Base-by-base conservation (phyloP, 2,888 invertebrate genomes). In the Tortrix viridana region DNA sequence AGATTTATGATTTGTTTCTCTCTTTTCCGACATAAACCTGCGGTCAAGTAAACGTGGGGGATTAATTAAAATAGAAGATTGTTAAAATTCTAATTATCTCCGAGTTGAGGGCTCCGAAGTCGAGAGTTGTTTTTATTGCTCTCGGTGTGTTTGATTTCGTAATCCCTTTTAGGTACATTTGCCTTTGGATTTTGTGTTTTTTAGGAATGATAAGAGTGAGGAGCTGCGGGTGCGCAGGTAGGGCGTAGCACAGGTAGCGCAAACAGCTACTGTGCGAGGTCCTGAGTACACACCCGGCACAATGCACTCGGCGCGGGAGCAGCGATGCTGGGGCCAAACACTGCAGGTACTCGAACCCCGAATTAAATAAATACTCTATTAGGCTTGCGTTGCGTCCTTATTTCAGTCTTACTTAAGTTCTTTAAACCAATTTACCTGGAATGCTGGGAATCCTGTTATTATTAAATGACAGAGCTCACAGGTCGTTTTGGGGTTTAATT, bases 181-280 rank as follows among this genome's bases (percentile, higher is more conserved):
- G 77, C 76, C 76, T 77, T 77, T 70, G 83, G 83, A 85, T 84
- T 87, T 80, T 79, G 80, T 85, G 84, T 85, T 88, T 88, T 84
- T 82, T 77, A 76, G 79, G 80, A 76, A 82, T 82, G 90, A 90
- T 89, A 89, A 89, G 85, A 75, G 78, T 68, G 74, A 73, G 71
- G 69, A 69, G 69, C 32, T 49, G 54, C 60, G 55, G 41, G 49
- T 55, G 49, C 53, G 70, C 73, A 76, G 73, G 85, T 86, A 86
- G 79, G 76, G 89, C 85, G 91, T 90, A 91, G 88, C 77, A 89
- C 90, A 89, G 89, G 92, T 90, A 92, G 91, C 89, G 75, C 77
- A 80, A 84, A 83, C 83, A 82, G 86, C 89, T 89, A 86, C 91
- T 81, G 89, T 85, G 76, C 77, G 74, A 71, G 82, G 57, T 86